Evolutionary conservation across 2,113 vertebrate species (phyloP), one percentile per base, ranked within the genome.

Genomic region (Tyto alba): DNA sequence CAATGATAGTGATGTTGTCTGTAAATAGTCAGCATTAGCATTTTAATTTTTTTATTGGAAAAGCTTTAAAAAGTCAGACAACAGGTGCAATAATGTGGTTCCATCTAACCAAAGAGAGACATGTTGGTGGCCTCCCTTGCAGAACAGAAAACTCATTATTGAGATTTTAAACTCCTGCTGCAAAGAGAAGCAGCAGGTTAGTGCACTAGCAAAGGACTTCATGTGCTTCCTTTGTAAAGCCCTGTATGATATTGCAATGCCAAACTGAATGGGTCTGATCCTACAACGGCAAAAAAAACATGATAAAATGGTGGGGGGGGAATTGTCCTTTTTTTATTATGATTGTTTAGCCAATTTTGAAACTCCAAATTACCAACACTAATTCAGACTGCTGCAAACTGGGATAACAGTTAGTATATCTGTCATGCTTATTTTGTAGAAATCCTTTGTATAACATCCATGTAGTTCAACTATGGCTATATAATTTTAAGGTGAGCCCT

Each of bases 31-130:
- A 48, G 26, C 27, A 52, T 74, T 85, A 56, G 13, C 9, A 25
- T 81, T 80, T 91, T 48, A 30, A 10, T 62, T 69, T 88, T 87
- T 92, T 90, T 45, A 41, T 77, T 84, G 56, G 12, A 86, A 79
- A 56, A 85, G n/a, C 20, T 48, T 74, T 60, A n/a, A 72, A 25
- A 89, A 77, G 25, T 50, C 41, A 8, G 53, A 27, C 13, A 60
- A 47, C 14, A 52, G 36, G 26, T 60, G 19, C n/a, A 78, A 7
- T 47, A 69, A n/a, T n/a, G 60, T 1, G 0, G 6, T 40, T 90
- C 34, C n/a, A 25, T 30, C n/a, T 82, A n/a, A n/a, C 4, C 1
- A 6, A n/a, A 20, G 40, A 62, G 40, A 67, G 36, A 29, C n/a
- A n/a, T 0, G 1, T 36, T 77, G 64, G 0, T 13, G 32, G 14